Conservation (phyloP, 2,797 vertebrate species). For the Sparidentex hasta region DNA sequence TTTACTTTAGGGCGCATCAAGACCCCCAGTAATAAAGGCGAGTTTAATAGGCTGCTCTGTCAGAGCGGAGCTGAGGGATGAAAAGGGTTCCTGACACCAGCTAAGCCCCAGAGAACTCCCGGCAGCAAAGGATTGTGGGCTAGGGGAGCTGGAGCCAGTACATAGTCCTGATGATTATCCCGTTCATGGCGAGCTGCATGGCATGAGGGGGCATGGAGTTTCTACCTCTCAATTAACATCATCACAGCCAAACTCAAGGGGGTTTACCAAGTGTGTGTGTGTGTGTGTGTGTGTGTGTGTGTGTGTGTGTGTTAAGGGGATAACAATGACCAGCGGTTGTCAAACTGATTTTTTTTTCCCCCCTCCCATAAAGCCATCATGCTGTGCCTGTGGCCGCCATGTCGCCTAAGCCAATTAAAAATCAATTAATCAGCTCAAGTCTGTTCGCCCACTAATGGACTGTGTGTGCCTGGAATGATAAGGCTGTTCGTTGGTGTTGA, state of each 20-base stretch:
- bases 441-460: conserved; percentile 68
- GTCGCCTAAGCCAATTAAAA: conserved; percentile 77
- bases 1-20: conserved; percentile 63
- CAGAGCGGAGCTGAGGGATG: conserved; percentile 73
- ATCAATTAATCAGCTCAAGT: conserved; percentile 79
- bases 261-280: conserved; percentile 34
- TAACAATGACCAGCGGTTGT: conserved; percentile 61
- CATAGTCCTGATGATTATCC: conserved; percentile 71
- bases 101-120: conserved; percentile 74
- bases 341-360: conserved; percentile 34
- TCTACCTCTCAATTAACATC: conserved; percentile 76
- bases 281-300: conserved; percentile 3
- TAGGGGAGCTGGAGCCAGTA: conserved; percentile 37
- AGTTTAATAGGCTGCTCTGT: conserved; percentile 78
- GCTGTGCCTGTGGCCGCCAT: conserved; percentile 47
- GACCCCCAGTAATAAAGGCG: conserved; percentile 73
- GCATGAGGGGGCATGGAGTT: conserved; percentile 59
- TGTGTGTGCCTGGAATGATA: conserved; percentile 74
- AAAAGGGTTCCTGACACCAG: conserved; percentile 76
- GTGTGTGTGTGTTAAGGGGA: conserved; percentile 10
- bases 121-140: conserved; percentile 71
- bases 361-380: conserved; percentile 61
- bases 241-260: conserved; percentile 55
- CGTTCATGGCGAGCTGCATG: conserved; percentile 49
- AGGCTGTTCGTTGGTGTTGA: conserved; percentile 47